phyloP scores from a whole-genome alignment of 2,888 invertebrate genomes.

The Lepidonotus clava region DNA sequence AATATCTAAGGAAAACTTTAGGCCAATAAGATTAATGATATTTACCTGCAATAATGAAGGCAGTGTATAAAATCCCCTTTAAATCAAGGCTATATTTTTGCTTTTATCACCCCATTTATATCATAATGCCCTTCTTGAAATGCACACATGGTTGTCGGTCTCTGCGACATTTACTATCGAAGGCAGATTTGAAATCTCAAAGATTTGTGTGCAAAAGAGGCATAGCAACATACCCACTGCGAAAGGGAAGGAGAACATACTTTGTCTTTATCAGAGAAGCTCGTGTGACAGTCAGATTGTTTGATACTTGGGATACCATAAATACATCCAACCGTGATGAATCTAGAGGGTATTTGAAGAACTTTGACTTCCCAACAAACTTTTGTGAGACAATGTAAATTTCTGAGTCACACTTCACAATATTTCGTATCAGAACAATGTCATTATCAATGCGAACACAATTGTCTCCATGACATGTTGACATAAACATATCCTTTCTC shows the following conservation, averaged over 20 bases:
- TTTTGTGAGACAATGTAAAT: background rate
- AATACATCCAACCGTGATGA: background rate
- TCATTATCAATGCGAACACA: background rate
- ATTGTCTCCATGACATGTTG: background rate
- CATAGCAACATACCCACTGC: background rate
- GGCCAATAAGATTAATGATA: too few species aligned
- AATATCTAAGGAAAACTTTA: too few species aligned
- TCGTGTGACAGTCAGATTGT: background rate
- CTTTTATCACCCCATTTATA: too few species aligned
- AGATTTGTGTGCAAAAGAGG: background rate
- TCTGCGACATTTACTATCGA: too few species aligned
- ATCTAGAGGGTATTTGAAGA: background rate
- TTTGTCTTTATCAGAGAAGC: background rate
- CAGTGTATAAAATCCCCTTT: too few species aligned
- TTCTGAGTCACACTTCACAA: background rate
- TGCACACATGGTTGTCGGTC: too few species aligned
- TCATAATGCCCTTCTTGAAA: too few species aligned
- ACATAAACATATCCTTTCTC: background rate
- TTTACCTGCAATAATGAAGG: too few species aligned
- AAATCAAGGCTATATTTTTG: too few species aligned
- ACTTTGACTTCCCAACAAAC: background rate
- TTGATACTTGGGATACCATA: background rate
- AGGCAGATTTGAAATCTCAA: too few species aligned
- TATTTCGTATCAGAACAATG: background rate
- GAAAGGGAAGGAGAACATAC: background rate